Evolutionary conservation across 2,113 vertebrate genomes (phyloP).

Genomic region (Acrocephalus kingi): DNA sequence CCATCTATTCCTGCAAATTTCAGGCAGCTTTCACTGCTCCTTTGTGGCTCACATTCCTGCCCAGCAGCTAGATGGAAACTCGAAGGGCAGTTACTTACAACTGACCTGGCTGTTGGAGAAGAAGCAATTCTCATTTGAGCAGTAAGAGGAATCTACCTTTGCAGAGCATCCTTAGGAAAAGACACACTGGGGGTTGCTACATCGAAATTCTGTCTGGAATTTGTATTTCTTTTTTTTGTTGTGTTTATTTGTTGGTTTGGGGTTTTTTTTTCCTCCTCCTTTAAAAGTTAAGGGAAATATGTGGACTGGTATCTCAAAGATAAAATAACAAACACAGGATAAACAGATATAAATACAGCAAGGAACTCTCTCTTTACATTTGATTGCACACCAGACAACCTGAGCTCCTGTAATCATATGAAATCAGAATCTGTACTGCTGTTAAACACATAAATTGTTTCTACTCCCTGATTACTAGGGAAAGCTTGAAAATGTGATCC

Average conservation of each 20-base stretch:
- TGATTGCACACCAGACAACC: background rate
- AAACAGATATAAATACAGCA: background rate
- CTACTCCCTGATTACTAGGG: background rate
- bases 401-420: background rate
- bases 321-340: background rate
- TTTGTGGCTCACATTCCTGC: background rate
- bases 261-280: fast-evolving
- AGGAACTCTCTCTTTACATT: background rate
- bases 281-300: background rate
- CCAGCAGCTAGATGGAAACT: background rate
- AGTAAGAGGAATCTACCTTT: background rate
- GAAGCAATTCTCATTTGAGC: background rate
- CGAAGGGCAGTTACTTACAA: background rate
- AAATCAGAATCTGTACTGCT: background rate
- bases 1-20: background rate
- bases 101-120: background rate
- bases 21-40: background rate
- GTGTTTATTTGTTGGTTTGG: background rate
- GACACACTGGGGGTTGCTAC: background rate
- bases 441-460: background rate
- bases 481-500: background rate
- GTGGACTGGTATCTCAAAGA: background rate
- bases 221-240: background rate
- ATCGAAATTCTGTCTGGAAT: background rate
- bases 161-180: background rate